A percentile compares a stretch with the other conserved stretches of the same genome.
phyloP scores from a whole-genome alignment of 2,113 vertebrate genomes.

The Passer montanus region DNA sequence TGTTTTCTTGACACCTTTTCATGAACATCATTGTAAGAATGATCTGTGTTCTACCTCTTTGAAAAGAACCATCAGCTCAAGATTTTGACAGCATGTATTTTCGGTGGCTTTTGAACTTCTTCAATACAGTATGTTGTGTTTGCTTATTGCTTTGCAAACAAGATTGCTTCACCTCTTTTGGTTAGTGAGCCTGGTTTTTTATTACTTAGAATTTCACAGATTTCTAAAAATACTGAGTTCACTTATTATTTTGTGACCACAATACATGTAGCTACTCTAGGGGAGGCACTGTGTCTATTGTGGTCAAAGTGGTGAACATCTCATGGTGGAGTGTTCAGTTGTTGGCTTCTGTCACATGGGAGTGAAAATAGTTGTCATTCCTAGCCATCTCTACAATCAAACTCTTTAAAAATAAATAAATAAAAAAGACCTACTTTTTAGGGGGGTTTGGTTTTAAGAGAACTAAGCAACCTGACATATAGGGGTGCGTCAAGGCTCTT shows the following conservation, averaged over 20 bases:
- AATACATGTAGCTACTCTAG: neutral
- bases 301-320: neutral
- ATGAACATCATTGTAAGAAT: neutral
- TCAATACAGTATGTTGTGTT: neutral
- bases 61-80: neutral
- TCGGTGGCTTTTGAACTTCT: neutral
- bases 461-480: neutral
- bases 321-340: neutral
- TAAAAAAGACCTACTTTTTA: neutral
- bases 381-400: neutral
- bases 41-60: neutral
- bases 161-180: neutral
- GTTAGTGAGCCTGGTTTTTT: neutral
- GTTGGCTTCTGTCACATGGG: neutral
- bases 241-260: neutral
- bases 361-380: neutral
- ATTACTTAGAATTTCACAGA: neutral
- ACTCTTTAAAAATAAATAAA: neutral
- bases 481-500: neutral
- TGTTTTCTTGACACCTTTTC: neutral
- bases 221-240: neutral
- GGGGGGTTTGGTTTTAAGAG: neutral
- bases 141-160: neutral
- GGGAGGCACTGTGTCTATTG: neutral
- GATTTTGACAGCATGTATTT: neutral